Conservation (phyloP, 2,888 invertebrate genomes). For the Oxycera nigricornis region DNA sequence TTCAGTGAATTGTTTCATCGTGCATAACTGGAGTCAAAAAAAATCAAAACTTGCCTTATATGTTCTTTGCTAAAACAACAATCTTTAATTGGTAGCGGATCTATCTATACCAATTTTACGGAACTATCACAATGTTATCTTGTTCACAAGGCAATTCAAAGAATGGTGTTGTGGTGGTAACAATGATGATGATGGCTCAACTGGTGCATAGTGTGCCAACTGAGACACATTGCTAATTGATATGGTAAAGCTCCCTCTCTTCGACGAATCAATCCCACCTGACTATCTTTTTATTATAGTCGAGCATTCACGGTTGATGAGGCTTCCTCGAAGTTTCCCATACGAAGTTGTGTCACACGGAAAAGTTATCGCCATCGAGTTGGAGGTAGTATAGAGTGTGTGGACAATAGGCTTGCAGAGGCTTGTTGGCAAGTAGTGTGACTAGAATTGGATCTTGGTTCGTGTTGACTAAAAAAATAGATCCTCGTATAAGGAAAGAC, state of each 20-base stretch:
- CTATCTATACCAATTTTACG: not conserved
- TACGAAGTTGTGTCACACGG: constrained; percentile 28
- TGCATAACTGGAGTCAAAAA: too few species aligned
- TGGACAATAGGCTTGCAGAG: not conserved
- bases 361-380: constrained; percentile 34
- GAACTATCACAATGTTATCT: not conserved
- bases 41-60: too few species aligned
- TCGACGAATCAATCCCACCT: constrained; percentile 9
- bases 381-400: not conserved
- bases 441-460: not conserved
- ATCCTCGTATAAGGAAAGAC: not conserved
- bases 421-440: constrained; percentile 10
- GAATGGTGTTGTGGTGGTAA: constrained; percentile 1
- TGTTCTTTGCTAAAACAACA: too few species aligned
- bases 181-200: constrained; percentile 1
- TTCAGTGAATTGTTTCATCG: too few species aligned
- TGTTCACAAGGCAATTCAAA: not conserved
- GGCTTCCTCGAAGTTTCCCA: constrained; percentile 27
- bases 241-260: not conserved
- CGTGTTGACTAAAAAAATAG: constrained; percentile 1
- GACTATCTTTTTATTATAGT: not conserved
- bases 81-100: too few species aligned
- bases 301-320: constrained; percentile 20
- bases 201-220: not conserved
- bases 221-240: not conserved